Percentiles rank a stretch among this genome's conserved stretches.
Evolutionary conservation across 2,797 vertebrate genomes (phyloP).

Genomic region (Dallia pectoralis): DNA sequence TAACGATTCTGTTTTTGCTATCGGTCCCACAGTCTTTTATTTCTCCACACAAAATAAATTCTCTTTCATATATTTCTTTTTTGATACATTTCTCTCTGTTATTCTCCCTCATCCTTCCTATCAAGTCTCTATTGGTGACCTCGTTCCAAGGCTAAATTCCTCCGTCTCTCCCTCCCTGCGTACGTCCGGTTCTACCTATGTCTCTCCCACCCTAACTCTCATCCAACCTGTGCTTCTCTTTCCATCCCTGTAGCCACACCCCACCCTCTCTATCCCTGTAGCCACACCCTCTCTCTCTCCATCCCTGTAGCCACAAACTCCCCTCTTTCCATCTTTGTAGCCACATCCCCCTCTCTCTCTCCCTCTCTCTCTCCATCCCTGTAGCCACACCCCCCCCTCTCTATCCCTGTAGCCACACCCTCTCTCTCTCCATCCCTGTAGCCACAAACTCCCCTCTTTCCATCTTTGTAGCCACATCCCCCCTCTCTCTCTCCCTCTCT

Average conservation of each 20-base stretch:
- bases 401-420: no score
- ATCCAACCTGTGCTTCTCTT: not conserved
- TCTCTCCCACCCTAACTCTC: not conserved
- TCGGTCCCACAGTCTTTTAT: not conserved
- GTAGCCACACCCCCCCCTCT: conserved; percentile 10
- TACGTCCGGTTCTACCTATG: no score
- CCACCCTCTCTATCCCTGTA: no score
- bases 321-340: not conserved
- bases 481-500: conserved; percentile 3
- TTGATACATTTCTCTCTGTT: not conserved
- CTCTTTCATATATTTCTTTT: not conserved
- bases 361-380: not conserved
- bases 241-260: conserved; percentile 9
- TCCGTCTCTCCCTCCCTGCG: not conserved
- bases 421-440: not conserved
- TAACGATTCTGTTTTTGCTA: not conserved
- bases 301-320: not conserved
- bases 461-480: not conserved
- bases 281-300: not conserved
- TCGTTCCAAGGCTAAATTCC: not conserved
- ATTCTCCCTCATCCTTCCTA: not conserved
- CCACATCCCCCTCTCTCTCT: conserved; percentile 9
- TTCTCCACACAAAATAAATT: not conserved
- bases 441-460: not conserved
- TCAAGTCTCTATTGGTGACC: not conserved